These are phyloP conservation scores for Linnaemya vulpina DNA, from an alignment of 2,888 invertebrate genomes.

Conservation along the genomic window DNA sequence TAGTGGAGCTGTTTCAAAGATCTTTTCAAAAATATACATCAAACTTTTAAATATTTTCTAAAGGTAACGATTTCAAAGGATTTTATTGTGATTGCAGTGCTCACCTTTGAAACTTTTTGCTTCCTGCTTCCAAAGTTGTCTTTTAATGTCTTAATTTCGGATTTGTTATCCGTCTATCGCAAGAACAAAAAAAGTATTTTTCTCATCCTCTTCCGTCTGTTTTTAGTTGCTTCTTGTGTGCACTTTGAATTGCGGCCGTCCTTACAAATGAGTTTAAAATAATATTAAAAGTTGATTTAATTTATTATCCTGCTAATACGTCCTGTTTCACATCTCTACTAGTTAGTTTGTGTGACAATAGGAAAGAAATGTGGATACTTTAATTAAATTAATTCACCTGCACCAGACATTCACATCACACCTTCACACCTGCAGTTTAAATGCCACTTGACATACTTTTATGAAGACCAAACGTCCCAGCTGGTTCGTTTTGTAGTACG, in stretches of 20 bases:
- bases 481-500: constrained; percentile 18
- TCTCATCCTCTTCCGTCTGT: no score
- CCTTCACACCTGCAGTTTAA: constrained; percentile 48
- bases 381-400: constrained; percentile 64
- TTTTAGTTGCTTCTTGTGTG: no score
- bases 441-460: constrained; percentile 26
- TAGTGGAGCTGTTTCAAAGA: no score
- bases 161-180: no score
- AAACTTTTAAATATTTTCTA: no score
- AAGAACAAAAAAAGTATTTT: no score
- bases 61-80: no score
- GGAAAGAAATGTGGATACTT: constrained; percentile 38
- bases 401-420: constrained; percentile 46
- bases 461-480: constrained; percentile 14
- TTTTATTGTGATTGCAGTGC: no score
- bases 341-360: not conserved
- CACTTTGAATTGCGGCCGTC: not conserved
- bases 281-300: constrained; percentile 19
- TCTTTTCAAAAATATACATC: no score
- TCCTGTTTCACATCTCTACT: constrained; percentile 17
- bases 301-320: constrained; percentile 42
- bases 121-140: no score
- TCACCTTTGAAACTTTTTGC: no score
- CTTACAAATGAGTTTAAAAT: not conserved
- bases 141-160: no score